Percentiles rank a stretch among this genome's conserved stretches.
These are phyloP conservation scores for Melinaea menophilus DNA, from an alignment of 2,888 invertebrate species.

Conservation along the genomic window DNA sequence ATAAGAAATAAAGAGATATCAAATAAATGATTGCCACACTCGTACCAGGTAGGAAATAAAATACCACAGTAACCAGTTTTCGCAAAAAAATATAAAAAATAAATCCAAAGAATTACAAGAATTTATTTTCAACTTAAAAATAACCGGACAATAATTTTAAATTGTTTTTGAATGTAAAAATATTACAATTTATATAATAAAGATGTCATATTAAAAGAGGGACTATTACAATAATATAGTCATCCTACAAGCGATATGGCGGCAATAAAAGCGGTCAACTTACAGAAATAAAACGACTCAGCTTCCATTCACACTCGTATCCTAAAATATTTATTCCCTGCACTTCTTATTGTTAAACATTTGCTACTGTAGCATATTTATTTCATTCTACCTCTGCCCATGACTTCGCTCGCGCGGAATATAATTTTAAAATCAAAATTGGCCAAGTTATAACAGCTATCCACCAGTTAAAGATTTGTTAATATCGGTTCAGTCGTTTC, in stretches of 20 bases:
- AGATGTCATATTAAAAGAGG: conserved; percentile 30
- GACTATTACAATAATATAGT: conserved; percentile 32
- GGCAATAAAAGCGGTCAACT: conserved; percentile 59
- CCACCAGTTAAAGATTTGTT: no score
- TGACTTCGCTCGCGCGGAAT: no score
- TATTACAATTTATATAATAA: conserved; percentile 16
- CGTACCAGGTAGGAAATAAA: no score
- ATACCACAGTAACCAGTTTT: no score
- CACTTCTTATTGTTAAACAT: conserved; percentile 30
- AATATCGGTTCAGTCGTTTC: no score
- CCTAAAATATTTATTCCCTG: conserved; percentile 63
- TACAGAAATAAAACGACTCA: conserved; percentile 54
- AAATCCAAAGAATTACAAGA: not conserved
- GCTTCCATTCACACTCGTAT: conserved; percentile 66
- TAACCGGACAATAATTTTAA: not conserved
- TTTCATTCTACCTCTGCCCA: not conserved
- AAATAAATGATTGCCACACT: conserved; percentile 12
- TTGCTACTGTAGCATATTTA: conserved; percentile 24
- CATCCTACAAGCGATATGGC: conserved; percentile 50
- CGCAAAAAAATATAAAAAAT: no score
- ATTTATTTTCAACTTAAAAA: not conserved
- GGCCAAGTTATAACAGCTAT: no score
- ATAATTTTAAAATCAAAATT: no score
- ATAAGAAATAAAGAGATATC: no score
- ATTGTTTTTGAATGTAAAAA: conserved; percentile 2